phyloP scores from a whole-genome alignment of 2,797 vertebrate genomes.

The Apogon talboti region DNA sequence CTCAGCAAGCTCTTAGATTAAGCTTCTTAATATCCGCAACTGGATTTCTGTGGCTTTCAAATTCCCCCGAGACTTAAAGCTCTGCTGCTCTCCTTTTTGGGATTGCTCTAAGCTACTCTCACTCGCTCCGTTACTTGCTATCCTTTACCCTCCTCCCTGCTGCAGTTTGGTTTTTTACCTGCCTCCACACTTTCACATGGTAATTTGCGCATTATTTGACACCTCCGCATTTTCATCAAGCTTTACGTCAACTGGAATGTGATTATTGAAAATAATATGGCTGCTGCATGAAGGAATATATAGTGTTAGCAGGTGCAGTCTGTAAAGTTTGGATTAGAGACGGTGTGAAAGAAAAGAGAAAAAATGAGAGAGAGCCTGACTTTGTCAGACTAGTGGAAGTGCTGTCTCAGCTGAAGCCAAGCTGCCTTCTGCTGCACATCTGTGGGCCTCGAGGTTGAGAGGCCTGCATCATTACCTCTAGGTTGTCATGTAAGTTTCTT shows the following conservation, averaged over 20 bases:
- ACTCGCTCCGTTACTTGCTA: slow-evolving; percentile 48
- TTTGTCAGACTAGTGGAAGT: slow-evolving; percentile 65
- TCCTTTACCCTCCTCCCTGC: slow-evolving; percentile 48
- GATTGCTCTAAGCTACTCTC: slow-evolving; percentile 72
- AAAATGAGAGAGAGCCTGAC: slow-evolving; percentile 45
- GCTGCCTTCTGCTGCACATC: slow-evolving; percentile 70
- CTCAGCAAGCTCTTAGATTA: slow-evolving; percentile 83
- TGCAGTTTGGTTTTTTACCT: slow-evolving; percentile 46
- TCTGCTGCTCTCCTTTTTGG: slow-evolving; percentile 74
- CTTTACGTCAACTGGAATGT: slow-evolving; percentile 55
- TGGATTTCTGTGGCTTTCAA: slow-evolving; percentile 82
- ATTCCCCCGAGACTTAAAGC: slow-evolving; percentile 80
- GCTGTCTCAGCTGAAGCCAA: slow-evolving; percentile 75
- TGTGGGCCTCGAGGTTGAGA: slow-evolving; percentile 65
- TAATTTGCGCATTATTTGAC: slow-evolving; percentile 65
- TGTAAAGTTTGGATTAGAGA: slow-evolving; percentile 59
- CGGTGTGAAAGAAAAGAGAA: slow-evolving; percentile 18
- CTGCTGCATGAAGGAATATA: slow-evolving; percentile 32
- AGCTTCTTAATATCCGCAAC: slow-evolving; percentile 87
- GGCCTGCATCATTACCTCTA: slow-evolving; percentile 64
- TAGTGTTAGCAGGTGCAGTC: slow-evolving; percentile 35
- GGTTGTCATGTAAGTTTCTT: slow-evolving; percentile 53
- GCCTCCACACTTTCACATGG: slow-evolving; percentile 55
- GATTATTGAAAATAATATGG: slow-evolving; percentile 53
- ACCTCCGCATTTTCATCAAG: slow-evolving; percentile 57